phyloP scores from a whole-genome alignment of 2,888 invertebrate species.

The Sarcophaga variegata region DNA sequence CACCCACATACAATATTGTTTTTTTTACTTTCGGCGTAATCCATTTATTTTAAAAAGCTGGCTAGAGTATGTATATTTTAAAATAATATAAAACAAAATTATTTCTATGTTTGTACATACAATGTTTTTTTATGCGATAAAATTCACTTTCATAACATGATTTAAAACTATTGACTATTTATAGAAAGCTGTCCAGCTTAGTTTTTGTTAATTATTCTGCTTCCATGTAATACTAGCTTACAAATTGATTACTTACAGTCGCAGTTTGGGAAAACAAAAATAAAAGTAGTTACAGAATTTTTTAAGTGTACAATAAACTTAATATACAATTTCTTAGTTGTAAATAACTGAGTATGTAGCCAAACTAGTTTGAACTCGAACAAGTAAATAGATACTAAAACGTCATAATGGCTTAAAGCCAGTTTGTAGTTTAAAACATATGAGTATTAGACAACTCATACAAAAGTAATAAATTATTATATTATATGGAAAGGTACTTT shows the following conservation, averaged over 20 bases:
- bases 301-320: background rate
- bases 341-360: background rate
- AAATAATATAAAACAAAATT: no score
- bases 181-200: background rate
- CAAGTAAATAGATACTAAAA: constrained; percentile 4
- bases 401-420: constrained; percentile 1
- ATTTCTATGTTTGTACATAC: no score
- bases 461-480: background rate
- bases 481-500: background rate
- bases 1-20: no score
- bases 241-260: background rate
- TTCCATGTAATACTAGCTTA: background rate
- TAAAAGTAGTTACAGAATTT: background rate
- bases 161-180: background rate
- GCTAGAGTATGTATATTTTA: no score
- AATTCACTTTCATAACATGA: no score
- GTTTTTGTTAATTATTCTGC: background rate
- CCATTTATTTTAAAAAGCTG: no score
- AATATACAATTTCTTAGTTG: background rate
- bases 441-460: background rate
- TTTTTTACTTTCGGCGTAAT: no score
- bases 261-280: background rate
- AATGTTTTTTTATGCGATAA: no score
- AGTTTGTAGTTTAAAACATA: background rate
- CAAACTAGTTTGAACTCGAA: background rate